Evolutionary conservation across 2,797 vertebrate genomes (phyloP), one percentile per base, ranked within the genome.

Genomic region (Protosalanx chinensis): DNA sequence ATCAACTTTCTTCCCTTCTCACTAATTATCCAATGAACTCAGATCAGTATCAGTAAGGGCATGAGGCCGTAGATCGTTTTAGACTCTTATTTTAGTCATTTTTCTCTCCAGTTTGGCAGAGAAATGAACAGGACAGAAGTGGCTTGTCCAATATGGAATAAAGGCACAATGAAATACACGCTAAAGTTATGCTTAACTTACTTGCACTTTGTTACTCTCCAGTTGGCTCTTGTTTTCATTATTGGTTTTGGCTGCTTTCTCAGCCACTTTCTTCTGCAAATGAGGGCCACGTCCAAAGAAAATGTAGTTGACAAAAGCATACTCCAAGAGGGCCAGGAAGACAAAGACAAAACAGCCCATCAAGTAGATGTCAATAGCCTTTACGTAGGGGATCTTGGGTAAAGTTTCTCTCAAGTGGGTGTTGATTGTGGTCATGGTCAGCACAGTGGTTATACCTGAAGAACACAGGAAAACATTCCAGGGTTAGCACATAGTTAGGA

Each of bases 311-410:
- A 97, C 95, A 68, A 97, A 96, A 59, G 95, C 95, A 0, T 97
- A 96, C 87, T 97, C 96, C 82, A 97, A 88, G 85, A 97, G 88
- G 56, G 95, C 95, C 90, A 97, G 89, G 81, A 97, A 97, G 72
- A 97, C 95, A 70, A 97, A 97, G 58, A 97, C 95, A 73, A 97
- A 97, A 81, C 95, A 97, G 13, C 95, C 95, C 95, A 97, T 97
- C 78, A 97, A 88, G 81, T 95, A 98, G 84, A 96, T 95, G 79
- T 97, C 96, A 70, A 96, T 96, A 18, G 96, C 96, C 79, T 98
- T 97, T 75, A 97, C 95, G 0, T 96, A 97, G 13, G 96, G 96
- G 79, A 97, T 97, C 91, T 97, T 97, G 72, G 95, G 96, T 78
- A 98, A 89, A 0, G 96, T 97, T 88, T 97, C 96, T 84, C 95